Evolutionary conservation across 2,888 invertebrate species (phyloP).

Genomic region (Lithosia quadra): DNA sequence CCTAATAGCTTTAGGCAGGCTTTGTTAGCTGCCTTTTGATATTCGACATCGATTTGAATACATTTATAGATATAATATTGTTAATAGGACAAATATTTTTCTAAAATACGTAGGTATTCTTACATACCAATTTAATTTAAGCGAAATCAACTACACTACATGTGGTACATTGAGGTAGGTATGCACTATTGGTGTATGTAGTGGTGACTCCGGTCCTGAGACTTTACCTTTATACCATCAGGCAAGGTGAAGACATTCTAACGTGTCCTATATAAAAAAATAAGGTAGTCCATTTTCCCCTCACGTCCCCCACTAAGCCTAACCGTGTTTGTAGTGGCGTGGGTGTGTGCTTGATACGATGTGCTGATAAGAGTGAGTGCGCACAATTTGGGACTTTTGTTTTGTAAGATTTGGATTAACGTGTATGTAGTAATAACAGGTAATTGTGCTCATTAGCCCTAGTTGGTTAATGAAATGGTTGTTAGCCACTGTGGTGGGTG

Average conservation of each 20-base stretch:
- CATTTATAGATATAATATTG: too few species aligned
- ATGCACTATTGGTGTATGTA: too few species aligned
- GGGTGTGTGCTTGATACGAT: conserved; percentile 43
- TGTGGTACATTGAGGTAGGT: too few species aligned
- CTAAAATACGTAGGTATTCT: background rate
- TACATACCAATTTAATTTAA: background rate
- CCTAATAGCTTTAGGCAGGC: too few species aligned
- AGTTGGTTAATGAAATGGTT: conserved; percentile 9
- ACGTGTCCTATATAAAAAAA: too few species aligned
- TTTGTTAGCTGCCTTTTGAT: too few species aligned
- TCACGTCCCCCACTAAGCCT: conserved; percentile 3
- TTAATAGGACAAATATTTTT: too few species aligned
- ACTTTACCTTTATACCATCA: too few species aligned
- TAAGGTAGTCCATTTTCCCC: conserved; percentile 2
- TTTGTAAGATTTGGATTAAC: conserved; percentile 12
- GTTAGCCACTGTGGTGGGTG: background rate
- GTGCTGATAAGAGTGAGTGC: conserved; percentile 36
- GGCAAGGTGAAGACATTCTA: too few species aligned
- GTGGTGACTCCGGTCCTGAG: too few species aligned
- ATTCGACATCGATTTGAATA: too few species aligned
- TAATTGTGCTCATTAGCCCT: conserved; percentile 15
- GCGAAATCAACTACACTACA: background rate
- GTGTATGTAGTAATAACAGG: conserved; percentile 2
- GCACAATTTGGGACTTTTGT: conserved; percentile 20
- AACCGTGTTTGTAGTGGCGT: conserved; percentile 26